Base-by-base conservation (phyloP, 2,888 invertebrate genomes). In the Anoncus sp. region DNA sequence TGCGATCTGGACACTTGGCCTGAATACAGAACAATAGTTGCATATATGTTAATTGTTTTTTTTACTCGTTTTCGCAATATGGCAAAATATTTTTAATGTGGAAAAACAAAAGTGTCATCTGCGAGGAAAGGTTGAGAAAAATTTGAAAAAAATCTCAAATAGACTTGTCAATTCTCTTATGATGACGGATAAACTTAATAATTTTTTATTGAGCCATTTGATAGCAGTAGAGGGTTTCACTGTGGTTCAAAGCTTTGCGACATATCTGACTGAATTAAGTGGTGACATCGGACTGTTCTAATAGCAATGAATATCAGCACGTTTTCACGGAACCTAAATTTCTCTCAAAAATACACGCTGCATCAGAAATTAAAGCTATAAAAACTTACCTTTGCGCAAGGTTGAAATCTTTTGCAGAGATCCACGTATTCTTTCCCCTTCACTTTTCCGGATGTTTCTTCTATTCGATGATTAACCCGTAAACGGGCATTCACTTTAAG, bases 301-400 rank as follows among this genome's bases (percentile, higher is more conserved):
- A 6, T 45, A 12, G 12, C 38, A 38, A 38, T 10, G 10, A 38
- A 31, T n/a, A 31, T 31, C 7, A 38, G 10, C 10, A 10, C 2
- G 10, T 38, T 6, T 38, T 12, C 38, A 12, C 10, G 38, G 10
- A 2, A 38, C 2, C 10, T 38, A 2, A 38, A 38, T 38, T 6
- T 38, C 10, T 6, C 6, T 9, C 10, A 12, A 38, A 6, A 2
- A 10, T 38, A 38, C 38, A 38, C 12, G 18, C 10, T 16, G 16
- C n/a, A 22, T 38, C 38, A 38, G 27, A 51, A n/a, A 51, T 49
- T 14, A 3, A 40, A 16, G 12, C 20, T 9, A 35, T 3, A 10
- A 47, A 45, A 45, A 35, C 78, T 78, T 78, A 78, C 78, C 67
- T 78, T 62, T 47, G 24, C 47, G 38, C 63, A 72, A 62, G 62